Evolutionary conservation across 1,140 invertebrate genomes (phyloP).

Genomic region (Ips nitidus): DNA sequence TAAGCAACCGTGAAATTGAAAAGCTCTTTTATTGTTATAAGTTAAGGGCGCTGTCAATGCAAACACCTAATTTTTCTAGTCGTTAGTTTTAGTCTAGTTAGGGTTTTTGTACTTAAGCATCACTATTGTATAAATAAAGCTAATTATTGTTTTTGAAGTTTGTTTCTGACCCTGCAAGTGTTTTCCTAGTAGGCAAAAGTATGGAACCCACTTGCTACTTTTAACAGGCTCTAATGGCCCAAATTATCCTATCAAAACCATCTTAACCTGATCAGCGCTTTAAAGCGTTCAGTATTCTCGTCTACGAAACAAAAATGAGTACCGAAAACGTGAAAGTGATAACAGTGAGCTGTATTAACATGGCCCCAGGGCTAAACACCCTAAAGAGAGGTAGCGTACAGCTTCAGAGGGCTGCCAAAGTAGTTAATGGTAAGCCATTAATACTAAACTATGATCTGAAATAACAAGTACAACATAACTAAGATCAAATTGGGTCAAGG

Average conservation of each 20-base stretch:
- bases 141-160: too few species aligned
- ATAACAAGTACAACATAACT: not conserved
- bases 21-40: not conserved
- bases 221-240: slow-evolving; percentile 14
- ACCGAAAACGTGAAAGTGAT: not conserved
- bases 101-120: too few species aligned
- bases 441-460: not conserved
- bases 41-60: too few species aligned
- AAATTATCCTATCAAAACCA: slow-evolving; percentile 24
- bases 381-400: slow-evolving; percentile 61
- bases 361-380: slow-evolving; percentile 40
- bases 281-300: slow-evolving; percentile 2
- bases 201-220: not conserved
- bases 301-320: not conserved
- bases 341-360: not conserved
- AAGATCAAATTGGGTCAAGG: slow-evolving; percentile 57
- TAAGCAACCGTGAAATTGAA: slow-evolving; percentile 12
- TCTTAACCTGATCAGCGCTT: not conserved
- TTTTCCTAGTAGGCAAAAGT: too few species aligned
- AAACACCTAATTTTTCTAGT: too few species aligned
- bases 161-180: too few species aligned
- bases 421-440: slow-evolving; percentile 56
- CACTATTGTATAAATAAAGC: too few species aligned
- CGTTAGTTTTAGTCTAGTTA: too few species aligned
- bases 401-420: slow-evolving; percentile 58